Conservation (phyloP, 2,113 vertebrate species). For the Vulpes lagopus region DNA sequence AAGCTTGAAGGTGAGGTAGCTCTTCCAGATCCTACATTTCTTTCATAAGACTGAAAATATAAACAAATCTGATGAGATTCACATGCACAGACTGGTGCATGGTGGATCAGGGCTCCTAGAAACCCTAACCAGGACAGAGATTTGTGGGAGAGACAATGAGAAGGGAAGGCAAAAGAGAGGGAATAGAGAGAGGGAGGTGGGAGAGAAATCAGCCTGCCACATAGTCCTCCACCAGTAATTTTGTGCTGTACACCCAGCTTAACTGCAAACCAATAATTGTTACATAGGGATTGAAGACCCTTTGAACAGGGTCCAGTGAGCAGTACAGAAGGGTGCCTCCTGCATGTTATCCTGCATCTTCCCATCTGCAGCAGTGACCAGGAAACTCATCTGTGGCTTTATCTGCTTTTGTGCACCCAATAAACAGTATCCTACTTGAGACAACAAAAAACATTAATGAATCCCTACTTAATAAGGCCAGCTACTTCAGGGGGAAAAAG, state of each 20-base stretch:
- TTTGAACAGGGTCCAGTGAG: slow-evolving; percentile 55
- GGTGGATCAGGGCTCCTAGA: background rate
- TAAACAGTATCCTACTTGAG: slow-evolving; percentile 68
- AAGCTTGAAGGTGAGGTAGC: slow-evolving; percentile 22
- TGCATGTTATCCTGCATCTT: background rate
- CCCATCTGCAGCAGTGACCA: slow-evolving; percentile 69
- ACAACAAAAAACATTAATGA: slow-evolving; percentile 62
- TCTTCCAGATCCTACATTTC: background rate
- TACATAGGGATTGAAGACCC: slow-evolving; percentile 76
- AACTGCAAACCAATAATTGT: slow-evolving; percentile 72
- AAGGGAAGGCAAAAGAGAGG: background rate
- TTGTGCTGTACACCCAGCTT: slow-evolving; percentile 28
- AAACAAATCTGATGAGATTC: background rate
- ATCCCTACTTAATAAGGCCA: slow-evolving; percentile 65
- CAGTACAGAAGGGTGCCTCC: slow-evolving; percentile 59
- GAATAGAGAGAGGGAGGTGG: too few relatives aligned
- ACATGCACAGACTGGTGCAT: background rate
- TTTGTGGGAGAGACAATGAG: slow-evolving; percentile 55
- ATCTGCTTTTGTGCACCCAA: slow-evolving; percentile 63
- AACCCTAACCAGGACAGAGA: slow-evolving; percentile 16
- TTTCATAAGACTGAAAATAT: background rate
- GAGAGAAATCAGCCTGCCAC: background rate
- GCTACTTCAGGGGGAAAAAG: background rate
- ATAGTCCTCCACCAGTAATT: background rate
- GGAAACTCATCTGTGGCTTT: slow-evolving; percentile 81